A percentile compares a stretch with the other conserved stretches of the same genome.
phyloP scores from a whole-genome alignment of 2,888 invertebrate genomes.

The Leucophora obtusa region DNA sequence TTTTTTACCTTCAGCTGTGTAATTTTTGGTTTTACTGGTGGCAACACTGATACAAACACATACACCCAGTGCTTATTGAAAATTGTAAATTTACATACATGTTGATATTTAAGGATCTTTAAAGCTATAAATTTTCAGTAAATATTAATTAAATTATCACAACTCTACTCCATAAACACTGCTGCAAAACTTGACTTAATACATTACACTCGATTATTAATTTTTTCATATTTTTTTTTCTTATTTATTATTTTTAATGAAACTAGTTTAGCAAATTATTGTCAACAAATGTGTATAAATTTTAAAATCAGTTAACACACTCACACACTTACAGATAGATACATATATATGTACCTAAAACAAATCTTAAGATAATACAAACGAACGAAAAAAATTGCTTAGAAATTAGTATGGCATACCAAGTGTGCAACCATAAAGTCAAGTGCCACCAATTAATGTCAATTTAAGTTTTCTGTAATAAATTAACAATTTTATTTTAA shows the following conservation, averaged over 20 bases:
- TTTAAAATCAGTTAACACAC: slow-evolving; percentile 41
- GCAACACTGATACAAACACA: too few species aligned
- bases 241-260: slow-evolving; percentile 40
- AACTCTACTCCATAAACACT: slow-evolving; percentile 9
- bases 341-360: background rate
- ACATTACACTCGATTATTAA: background rate
- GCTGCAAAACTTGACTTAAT: slow-evolving; percentile 14
- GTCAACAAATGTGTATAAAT: slow-evolving; percentile 68
- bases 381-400: background rate
- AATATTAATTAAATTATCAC: slow-evolving; percentile 39
- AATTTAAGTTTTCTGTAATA: slow-evolving; percentile 31
- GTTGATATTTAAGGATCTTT: slow-evolving; percentile 45
- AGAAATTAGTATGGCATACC: slow-evolving; percentile 17
- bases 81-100: background rate
- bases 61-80: too few species aligned
- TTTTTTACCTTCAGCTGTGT: too few species aligned
- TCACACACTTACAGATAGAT: background rate
- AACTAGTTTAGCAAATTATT: slow-evolving; percentile 72
- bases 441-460: slow-evolving; percentile 35
- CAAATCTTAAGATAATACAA: background rate
- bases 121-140: slow-evolving; percentile 40
- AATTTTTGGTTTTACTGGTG: too few species aligned
- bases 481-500: slow-evolving; percentile 30
- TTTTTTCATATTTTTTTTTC: slow-evolving; percentile 4
- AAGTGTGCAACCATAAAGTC: slow-evolving; percentile 13